Evolutionary conservation across 2,113 vertebrate genomes (phyloP), one percentile per base, ranked within the genome.

Genomic region (Pogonocichla stellata): DNA sequence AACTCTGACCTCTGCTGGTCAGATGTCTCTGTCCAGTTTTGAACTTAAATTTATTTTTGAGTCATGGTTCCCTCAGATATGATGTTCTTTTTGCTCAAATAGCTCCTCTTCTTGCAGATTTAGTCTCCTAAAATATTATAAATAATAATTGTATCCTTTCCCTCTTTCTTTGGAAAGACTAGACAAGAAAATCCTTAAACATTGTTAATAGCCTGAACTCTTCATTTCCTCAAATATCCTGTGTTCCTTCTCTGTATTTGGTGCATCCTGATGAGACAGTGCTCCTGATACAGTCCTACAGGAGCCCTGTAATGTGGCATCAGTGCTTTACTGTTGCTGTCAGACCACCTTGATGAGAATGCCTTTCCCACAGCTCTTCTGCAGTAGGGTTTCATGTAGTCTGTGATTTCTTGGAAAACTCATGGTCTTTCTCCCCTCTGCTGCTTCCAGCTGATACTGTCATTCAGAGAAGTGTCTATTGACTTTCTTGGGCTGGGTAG

Each of bases 1-100:
- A 72, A 45, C 18, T 91, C 81, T 92, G 81, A 91, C 92, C 65
- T 90, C 93, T 96, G 84, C 84, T 96, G 70, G 84, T 90, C 74
- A 87, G 31, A 64, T 10, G 22, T 56, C 13, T 87, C 20, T 64
- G 65, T 78, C 22, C 15, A 40, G 3, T 82, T 84, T 62, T 60
- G 61, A 81, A 6, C 25, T 60, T 74, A 47, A 54, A 71, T 43
- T 74, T 84, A 12, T 84, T 73, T 86, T 48, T 42, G 36, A 57
- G 28, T 45, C 4, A 1, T 34, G 18, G 4, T 75, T 93, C n/a
- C 38, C 67, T 82, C 31, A 61, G 36, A 42, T 0, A 0, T 60
- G 19, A 25, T 29, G 10, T 26, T 16, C 2, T 45, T 80, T 65
- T 54, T 70, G 28, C 54, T 92, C n/a, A 60, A 72, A 36, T 69